Evolutionary conservation across 2,888 invertebrate genomes (phyloP).

Genomic region (Drosophila setosimentum): DNA sequence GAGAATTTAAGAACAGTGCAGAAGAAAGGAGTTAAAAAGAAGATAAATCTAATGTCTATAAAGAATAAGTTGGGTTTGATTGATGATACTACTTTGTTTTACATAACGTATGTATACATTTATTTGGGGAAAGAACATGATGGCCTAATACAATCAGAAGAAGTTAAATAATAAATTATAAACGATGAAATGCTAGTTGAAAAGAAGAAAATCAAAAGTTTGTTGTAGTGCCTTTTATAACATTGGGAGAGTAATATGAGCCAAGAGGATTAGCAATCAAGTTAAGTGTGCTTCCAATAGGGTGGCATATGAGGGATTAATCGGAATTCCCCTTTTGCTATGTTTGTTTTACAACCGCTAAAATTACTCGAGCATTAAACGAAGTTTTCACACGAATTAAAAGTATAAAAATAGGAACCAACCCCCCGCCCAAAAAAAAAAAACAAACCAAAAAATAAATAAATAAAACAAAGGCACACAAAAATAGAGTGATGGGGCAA

Average conservation of each 20-base stretch:
- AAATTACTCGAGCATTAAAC: conserved; percentile 23
- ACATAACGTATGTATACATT: background rate
- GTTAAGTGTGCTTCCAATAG: background rate
- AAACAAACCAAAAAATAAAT: background rate
- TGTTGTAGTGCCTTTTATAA: background rate
- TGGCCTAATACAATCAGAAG: background rate
- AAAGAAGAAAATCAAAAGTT: background rate
- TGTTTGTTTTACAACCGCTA: conserved; percentile 8
- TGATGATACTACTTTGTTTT: background rate
- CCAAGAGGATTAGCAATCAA: conserved; percentile 21
- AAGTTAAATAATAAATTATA: background rate
- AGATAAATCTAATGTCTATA: background rate
- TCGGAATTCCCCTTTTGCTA: background rate
- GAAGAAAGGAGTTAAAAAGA: background rate
- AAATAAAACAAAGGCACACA: background rate
- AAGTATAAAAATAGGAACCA: background rate
- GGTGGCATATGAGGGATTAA: background rate
- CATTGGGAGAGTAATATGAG: background rate
- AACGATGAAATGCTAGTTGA: background rate
- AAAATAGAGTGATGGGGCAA: conserved; percentile 12
- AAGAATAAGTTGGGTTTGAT: background rate
- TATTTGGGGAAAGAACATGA: background rate
- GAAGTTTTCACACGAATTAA: conserved; percentile 30
- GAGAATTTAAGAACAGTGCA: background rate
- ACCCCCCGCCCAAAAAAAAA: too few species aligned